phyloP scores from a whole-genome alignment of 2,797 vertebrate species.

The Microtus obscurus region DNA sequence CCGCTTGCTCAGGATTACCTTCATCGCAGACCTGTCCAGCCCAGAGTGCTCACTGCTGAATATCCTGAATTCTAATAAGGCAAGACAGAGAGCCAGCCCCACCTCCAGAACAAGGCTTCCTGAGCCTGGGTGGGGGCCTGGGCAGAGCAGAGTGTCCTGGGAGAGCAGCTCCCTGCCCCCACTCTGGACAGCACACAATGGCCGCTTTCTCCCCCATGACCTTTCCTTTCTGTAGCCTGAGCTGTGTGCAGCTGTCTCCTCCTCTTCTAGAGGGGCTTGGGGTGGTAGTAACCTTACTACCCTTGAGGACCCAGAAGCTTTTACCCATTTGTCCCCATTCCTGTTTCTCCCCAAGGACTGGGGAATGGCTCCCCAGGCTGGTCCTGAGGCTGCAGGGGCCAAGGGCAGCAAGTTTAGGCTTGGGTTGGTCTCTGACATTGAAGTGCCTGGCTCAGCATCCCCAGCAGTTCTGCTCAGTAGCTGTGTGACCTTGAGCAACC shows the following conservation, averaged over 20 bases:
- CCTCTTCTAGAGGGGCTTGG: constrained; percentile 55
- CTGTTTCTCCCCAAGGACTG: neutral
- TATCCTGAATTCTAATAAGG: neutral
- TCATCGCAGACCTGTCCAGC: neutral
- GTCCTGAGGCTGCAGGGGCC: neutral
- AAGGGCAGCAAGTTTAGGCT: neutral
- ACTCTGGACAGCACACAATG: constrained; percentile 73
- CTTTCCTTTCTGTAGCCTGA: constrained; percentile 71
- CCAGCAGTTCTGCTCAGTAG: neutral
- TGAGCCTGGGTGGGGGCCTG: constrained; percentile 49
- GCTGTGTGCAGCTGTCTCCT: constrained; percentile 60
- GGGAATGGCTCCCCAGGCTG: neutral
- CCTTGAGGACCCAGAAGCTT: neutral
- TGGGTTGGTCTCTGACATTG: neutral
- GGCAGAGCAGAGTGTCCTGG: constrained; percentile 58
- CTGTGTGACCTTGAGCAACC: constrained; percentile 60
- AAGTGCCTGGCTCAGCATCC: neutral
- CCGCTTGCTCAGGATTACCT: constrained; percentile 5
- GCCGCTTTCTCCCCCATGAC: constrained; percentile 79
- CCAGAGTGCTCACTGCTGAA: neutral
- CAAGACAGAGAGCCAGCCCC: constrained; percentile 42
- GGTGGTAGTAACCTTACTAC: constrained; percentile 59
- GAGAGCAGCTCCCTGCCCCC: constrained; percentile 73
- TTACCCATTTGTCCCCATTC: neutral
- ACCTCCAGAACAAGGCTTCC: constrained; percentile 40